A percentile compares a stretch with the other conserved stretches of the same genome.
These are phyloP conservation scores for Lymantria dispar DNA, from an alignment of 2,888 invertebrate genomes.

Conservation along the genomic window DNA sequence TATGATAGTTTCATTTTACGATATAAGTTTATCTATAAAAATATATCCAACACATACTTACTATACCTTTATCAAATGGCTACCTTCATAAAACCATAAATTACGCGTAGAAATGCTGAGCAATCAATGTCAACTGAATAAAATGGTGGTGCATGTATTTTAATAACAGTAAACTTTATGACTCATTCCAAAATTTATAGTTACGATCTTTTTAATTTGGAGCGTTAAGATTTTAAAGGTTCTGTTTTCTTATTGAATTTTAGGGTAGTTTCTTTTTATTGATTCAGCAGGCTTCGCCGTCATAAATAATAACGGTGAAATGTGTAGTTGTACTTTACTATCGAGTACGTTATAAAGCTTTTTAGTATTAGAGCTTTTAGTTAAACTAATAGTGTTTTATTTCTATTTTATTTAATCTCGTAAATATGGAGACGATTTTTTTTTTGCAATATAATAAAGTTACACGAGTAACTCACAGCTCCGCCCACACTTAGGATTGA, in stretches of 20 bases:
- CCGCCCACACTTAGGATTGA: too few relatives aligned
- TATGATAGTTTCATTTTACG: constrained; percentile 6
- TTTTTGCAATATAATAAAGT: too few relatives aligned
- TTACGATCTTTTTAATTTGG: constrained; percentile 26
- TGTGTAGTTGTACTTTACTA: neutral
- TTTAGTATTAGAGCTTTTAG: neutral
- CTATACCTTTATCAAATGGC: constrained; percentile 5
- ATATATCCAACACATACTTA: constrained; percentile 1
- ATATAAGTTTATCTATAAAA: constrained; percentile 13
- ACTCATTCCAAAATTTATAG: constrained; percentile 20
- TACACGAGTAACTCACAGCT: too few relatives aligned
- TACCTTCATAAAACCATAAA: constrained; percentile 30
- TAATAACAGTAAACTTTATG: constrained; percentile 36
- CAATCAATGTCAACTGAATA: constrained; percentile 37
- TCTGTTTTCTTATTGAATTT: constrained; percentile 8
- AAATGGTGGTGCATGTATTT: constrained; percentile 30
- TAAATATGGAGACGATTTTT: too few relatives aligned
- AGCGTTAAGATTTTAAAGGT: constrained; percentile 8
- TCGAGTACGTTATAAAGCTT: neutral
- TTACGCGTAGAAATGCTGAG: constrained; percentile 24
- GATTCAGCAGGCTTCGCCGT: neutral
- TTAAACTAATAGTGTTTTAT: neutral
- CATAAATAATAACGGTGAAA: neutral
- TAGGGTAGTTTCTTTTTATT: constrained; percentile 4
- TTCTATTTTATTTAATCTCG: neutral